Percentiles rank a stretch among this genome's conserved stretches.
These are phyloP conservation scores for Sus scrofa DNA, from an alignment of 2,113 vertebrate genomes.

Conservation along the genomic window T2T-Sscrofa CM000824.6:160735001-160735500, in stretches of 20 bases:
- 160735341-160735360: no score
- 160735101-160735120: background rate
- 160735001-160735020: background rate
- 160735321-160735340: no score
- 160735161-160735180: no score
- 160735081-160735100: background rate
- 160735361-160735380: no score
- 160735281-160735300: no score
- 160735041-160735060: background rate
- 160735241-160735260: no score
- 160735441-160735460: conserved; percentile 41
- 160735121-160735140: background rate
- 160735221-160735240: no score
- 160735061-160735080: background rate
- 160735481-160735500: conserved; percentile 13
- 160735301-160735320: no score
- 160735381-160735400: background rate
- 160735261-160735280: no score
- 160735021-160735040: background rate
- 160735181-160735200: no score
- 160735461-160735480: background rate
- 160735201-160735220: no score
- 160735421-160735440: background rate
- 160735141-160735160: background rate
- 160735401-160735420: background rate